phyloP scores from a whole-genome alignment of 2,888 invertebrate genomes.

The Punctoribates punctum region DNA sequence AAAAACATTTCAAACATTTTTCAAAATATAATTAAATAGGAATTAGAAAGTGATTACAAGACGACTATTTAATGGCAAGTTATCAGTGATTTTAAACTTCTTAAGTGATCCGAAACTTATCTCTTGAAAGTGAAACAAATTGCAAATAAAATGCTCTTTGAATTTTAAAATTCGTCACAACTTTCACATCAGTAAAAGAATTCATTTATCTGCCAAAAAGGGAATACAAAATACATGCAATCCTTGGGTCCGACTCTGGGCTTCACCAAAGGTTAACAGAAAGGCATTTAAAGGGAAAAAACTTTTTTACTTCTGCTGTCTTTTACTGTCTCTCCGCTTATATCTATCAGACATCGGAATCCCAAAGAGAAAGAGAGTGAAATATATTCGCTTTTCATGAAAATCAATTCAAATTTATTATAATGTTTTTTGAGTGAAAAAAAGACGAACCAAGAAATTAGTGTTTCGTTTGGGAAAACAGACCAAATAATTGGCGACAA shows the following conservation, averaged over 20 bases:
- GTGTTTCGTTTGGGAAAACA: no score
- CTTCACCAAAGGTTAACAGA: not conserved
- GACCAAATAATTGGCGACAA: no score
- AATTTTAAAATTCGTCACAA: not conserved
- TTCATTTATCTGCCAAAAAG: not conserved
- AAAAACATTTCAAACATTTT: not conserved
- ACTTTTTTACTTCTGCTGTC: not conserved
- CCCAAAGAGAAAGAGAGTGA: not conserved
- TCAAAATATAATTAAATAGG: constrained; percentile 9
- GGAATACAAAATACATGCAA: not conserved
- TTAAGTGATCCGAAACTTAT: not conserved
- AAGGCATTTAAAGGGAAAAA: not conserved
- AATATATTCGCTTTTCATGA: not conserved
- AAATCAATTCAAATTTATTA: no score
- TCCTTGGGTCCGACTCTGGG: no score
- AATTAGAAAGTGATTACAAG: constrained; percentile 4
- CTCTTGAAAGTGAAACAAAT: constrained; percentile 14
- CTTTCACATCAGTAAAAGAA: not conserved
- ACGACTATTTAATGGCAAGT: not conserved
- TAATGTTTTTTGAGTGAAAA: no score
- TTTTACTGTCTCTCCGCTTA: not conserved
- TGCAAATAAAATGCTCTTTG: not conserved
- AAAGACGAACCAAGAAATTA: no score
- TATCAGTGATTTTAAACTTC: not conserved
- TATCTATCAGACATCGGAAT: constrained; percentile 4